These are phyloP conservation scores for Prorops nasuta DNA, from an alignment of 1,140 invertebrate genomes.

Conservation along the genomic window DNA sequence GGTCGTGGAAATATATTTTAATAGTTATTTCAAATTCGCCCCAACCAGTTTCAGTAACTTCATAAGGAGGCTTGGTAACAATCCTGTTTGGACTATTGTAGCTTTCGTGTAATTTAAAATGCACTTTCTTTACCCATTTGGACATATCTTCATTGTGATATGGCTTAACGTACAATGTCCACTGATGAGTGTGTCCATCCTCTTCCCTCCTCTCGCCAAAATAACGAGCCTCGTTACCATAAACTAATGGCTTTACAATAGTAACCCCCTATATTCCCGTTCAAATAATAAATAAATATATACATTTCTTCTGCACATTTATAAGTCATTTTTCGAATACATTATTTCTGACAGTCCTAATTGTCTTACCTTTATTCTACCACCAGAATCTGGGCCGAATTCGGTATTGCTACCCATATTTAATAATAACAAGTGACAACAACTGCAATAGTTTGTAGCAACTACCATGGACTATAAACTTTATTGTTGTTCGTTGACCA, in stretches of 20 bases:
- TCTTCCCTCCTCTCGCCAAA: constrained; percentile 98
- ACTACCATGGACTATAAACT: no score
- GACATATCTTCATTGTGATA: constrained; percentile 94
- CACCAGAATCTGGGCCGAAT: constrained; percentile 79
- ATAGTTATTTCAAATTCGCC: constrained; percentile 99
- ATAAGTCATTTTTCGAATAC: neutral
- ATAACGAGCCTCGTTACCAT: constrained; percentile 92
- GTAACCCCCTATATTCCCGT: constrained; percentile 70
- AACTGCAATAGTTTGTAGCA: no score
- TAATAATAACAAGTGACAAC: no score
- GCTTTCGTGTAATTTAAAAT: constrained; percentile 97
- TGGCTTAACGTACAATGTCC: constrained; percentile 97
- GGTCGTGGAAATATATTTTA: constrained; percentile 97
- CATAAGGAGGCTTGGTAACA: constrained; percentile 92
- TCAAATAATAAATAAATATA: constrained; percentile 10
- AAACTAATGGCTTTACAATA: constrained; percentile 95
- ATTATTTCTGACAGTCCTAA: neutral
- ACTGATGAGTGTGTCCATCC: constrained; percentile 98
- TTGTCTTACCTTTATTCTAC: constrained; percentile 68
- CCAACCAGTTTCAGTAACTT: constrained; percentile 98
- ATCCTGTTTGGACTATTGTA: constrained; percentile 94
- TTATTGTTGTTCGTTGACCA: no score
- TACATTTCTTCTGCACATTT: no score
- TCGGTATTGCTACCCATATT: no score
- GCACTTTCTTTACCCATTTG: constrained; percentile 92